These are phyloP conservation scores for Holothuria scabra DNA, from an alignment of 53 echinoderm and acorn worm species.

Conservation along the genomic window DNA sequence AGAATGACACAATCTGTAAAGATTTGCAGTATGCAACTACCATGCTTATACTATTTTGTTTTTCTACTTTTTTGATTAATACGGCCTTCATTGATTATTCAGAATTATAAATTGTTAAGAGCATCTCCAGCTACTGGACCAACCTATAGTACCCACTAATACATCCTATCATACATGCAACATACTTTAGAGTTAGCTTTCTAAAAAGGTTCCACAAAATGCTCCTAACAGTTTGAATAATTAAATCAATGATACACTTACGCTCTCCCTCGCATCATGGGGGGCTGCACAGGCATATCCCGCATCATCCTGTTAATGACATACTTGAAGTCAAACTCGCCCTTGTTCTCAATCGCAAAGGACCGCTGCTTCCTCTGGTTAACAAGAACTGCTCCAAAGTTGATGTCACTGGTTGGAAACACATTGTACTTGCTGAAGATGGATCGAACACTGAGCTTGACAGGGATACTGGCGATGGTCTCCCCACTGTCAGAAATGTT, in stretches of 20 bases:
- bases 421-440: constrained; percentile 99
- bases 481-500: constrained; percentile 88
- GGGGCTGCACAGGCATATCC: constrained; percentile 74
- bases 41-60: too few species aligned
- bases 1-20: too few species aligned
- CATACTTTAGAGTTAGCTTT: too few species aligned
- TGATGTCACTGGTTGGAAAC: constrained; percentile 95
- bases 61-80: too few species aligned
- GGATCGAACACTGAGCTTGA: constrained; percentile 95
- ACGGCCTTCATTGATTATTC: too few species aligned
- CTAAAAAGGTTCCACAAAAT: too few species aligned
- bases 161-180: too few species aligned
- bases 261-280: constrained; percentile 85
- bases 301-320: constrained; percentile 86
- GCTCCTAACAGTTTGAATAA: too few species aligned
- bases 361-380: constrained; percentile 76
- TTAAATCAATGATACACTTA: constrained; percentile 51
- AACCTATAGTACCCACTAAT: too few species aligned
- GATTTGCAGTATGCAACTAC: too few species aligned
- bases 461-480: constrained; percentile 95
- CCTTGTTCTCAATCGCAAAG: constrained; percentile 98
- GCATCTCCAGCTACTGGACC: too few species aligned
- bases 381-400: constrained; percentile 93
- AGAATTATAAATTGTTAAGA: too few species aligned
- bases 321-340: constrained; percentile 99